A percentile compares a stretch with the other conserved stretches of the same genome.
Evolutionary conservation across 2,113 vertebrate species (phyloP).

Genomic region (Oryzias javanicus): DNA sequence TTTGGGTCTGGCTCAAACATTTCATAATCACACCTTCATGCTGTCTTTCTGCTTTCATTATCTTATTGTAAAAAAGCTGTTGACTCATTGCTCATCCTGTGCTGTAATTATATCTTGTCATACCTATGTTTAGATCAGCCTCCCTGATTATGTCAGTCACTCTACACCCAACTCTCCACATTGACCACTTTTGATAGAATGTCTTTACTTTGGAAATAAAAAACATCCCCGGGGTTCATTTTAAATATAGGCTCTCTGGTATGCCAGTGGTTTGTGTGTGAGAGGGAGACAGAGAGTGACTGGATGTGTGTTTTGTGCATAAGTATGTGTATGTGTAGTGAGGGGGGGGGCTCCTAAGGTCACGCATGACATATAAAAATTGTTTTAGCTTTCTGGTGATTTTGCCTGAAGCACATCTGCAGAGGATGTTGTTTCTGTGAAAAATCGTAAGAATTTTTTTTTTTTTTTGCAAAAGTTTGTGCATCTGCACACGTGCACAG

Average conservation of each 20-base stretch:
- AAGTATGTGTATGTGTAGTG: constrained; percentile 16
- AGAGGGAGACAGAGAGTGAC: constrained; percentile 15
- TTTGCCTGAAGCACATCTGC: constrained; percentile 19
- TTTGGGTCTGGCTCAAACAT: constrained; percentile 61
- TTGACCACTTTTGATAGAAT: constrained; percentile 64
- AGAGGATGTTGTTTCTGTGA: constrained; percentile 17
- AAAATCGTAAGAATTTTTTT: constrained; percentile 10
- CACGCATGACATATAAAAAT: constrained; percentile 39
- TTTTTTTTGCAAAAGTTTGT: constrained; percentile 5
- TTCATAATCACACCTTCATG: constrained; percentile 51
- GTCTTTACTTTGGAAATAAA: constrained; percentile 66
- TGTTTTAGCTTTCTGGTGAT: constrained; percentile 31
- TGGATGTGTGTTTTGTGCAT: constrained; percentile 22
- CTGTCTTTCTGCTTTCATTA: constrained; percentile 49
- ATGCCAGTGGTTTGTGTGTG: constrained; percentile 68
- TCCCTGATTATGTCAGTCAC: constrained; percentile 36
- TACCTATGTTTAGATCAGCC: constrained; percentile 56
- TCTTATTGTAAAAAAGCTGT: constrained; percentile 48
- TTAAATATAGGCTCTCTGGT: constrained; percentile 76
- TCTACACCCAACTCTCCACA: constrained; percentile 50
- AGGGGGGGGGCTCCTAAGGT: constrained; percentile 34
- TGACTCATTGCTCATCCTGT: constrained; percentile 40
- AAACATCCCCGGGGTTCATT: constrained; percentile 60
- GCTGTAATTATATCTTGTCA: constrained; percentile 47
- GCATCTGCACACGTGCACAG: background rate